Base-by-base conservation (phyloP, 2,888 invertebrate genomes). In the Heliconius charithonia region DNA sequence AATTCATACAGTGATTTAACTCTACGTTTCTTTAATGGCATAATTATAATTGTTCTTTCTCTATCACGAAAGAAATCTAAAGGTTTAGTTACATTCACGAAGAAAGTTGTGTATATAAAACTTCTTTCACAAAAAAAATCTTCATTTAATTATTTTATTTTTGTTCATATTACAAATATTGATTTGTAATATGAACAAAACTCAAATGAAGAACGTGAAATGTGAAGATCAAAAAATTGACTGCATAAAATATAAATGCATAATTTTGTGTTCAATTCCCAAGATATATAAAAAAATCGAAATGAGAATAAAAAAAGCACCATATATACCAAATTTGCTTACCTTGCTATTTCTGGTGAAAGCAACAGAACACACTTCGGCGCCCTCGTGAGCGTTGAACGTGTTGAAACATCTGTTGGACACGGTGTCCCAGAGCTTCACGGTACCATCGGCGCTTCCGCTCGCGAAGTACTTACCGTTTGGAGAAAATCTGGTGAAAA, bases 361-460 rank as follows among this genome's bases (percentile, higher is more conserved):
- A 2, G 97, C 96, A 0, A 99, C 98, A 0, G 99, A 99, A 87
- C 98, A 98, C 51, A 99, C 98, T 92, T 98, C 98, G 0, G 97
- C 96, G 0, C 99, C 99, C 82, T 99, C 99, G 89, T 99, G 99
- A 0, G 99, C 99, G 89, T 97, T 97, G 89, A 99, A 99, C 0
- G 99, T 99, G 88, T 98, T 99, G 82, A 99, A 97, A 87, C 99
- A 99, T 72, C 98, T 96, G 41, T 96, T 96, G 10, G 99, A 99
- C 0, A 99, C 98, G 0, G 98, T 99, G 91, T 99, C 99, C 99
- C 99, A 99, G 0, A 99, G 92, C 90, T 99, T 99, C 12, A 99
- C 98, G 78, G 97, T 96, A 0, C 99, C 99, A 88, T 99, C 99
- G 80, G 97, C 97, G 80, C 99, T 98, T 70, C 97, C 97, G 0